Base-by-base conservation (phyloP, 2,888 invertebrate genomes). In the Vesta saturnalis region DNA sequence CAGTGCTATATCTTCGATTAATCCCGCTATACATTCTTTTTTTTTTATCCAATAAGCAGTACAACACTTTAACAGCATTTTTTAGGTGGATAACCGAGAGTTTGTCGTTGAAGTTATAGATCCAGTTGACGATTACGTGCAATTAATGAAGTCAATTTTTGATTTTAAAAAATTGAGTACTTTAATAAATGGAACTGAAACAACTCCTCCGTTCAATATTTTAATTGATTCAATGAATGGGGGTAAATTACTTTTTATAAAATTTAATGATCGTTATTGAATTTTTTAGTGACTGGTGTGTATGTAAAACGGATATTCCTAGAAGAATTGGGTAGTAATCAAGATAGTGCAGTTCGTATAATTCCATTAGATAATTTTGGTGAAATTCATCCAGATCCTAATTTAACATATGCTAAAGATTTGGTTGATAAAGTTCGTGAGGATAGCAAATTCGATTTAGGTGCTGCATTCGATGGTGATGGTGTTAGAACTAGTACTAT, bases 381-480 rank as follows among this genome's bases (percentile, higher is more conserved):
- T 1, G 97, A 97, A 35, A 89, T 92, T 67, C 96, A 95, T 85
- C 99, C 99, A 0, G 99, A 99, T 87, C 99, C 99, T 16, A 99
- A 99, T 87, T 88, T 94, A 66, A 94, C 94, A 0, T 94, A 95
- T 82, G 94, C 94, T 60, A 89, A 88, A 72, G 90, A 91, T 77
- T 87, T 94, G 62, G 94, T 94, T 76, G 88, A 84, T 77, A 86
- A 82, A 79, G 88, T 89, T 78, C 85, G 83, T 74, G 83, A 83
- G 64, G 90, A 92, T 62, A 72, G 77, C 2, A 84, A 85, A 10
- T 90, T 90, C 80, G 92, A 92, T 79, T 88, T 95, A 77, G 99
- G 99, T 8, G 98, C 97, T 0, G 99, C 99, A 16, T 99, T 99
- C 83, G 99, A 99, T 86, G 99, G 99, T 0, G 99, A 99, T 84